Base-by-base conservation (phyloP, 2,888 invertebrate genomes). In the Phrixothrix hirtus region DNA sequence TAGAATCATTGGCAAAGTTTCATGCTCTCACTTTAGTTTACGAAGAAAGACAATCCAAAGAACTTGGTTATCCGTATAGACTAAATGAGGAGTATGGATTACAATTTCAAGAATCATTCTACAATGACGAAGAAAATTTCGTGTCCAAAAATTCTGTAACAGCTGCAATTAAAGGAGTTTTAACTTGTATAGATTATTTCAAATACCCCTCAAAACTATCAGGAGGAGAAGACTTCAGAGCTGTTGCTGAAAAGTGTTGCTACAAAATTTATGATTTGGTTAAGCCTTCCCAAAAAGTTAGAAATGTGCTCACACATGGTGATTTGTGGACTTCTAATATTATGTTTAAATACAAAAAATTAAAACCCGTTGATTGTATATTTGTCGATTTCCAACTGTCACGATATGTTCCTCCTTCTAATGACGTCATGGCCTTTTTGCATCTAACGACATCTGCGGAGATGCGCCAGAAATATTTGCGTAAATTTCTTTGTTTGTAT, bases 301-400 rank as follows among this genome's bases (percentile, higher is more conserved):
- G 76, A 27, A 82, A 81, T 55, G 84, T 82, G 0, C 69, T 84
- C 2, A 81, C 80, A 30, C 85, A 85, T 61, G 79, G 83, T 0
- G 85, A 85, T 73, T 69, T 84, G 2, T 85, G 85, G 84, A 80
- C 81, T 26, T 83, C 83, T 50, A 86, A 86, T 63, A 68, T 58
- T 3, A 44, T 58, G 50, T 30, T 49, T 9, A 53, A 53, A 12
- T 48, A 37, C 11, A 29, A 56, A 17, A 59, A 61, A 12, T 49
- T 54, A 11, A 48, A 55, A 45, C 63, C 66, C 5, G 36, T 56
- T 2, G 60, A 65, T 14, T 72, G 72, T 36, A 72, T 68, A 57
- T 64, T 77, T 34, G 68, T 77, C 1, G 75, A 77, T 64, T 77
- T 72, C 55, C 76, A 76, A 63, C 66, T 66, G 25, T 66, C 65